Evolutionary conservation across 2,797 vertebrate genomes (phyloP), one percentile per base, ranked within the genome.

Genomic region (Psittacula derbiana): DNA sequence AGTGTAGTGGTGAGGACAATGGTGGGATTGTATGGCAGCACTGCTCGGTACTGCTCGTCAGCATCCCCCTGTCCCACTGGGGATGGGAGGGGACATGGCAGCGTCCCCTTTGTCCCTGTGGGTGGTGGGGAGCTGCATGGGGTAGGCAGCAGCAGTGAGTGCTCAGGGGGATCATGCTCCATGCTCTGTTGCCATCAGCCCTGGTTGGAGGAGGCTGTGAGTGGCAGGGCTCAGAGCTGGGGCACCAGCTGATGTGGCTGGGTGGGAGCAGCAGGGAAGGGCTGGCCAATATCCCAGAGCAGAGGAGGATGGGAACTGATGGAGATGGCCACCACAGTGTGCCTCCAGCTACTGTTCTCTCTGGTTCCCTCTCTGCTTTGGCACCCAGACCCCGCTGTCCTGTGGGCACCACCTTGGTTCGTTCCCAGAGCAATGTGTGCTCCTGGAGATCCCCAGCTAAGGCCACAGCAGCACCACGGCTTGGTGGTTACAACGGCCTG

Each of bases 171-270:
- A 4, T 15, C 2, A 0, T 24, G 33, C 20, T 58, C 57, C 52
- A 8, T 41, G 52, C 64, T 60, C 21, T 31, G 75, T 33, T 11
- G 21, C 24, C 50, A 3, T 31, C 9, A 15, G 18, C 11, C 24
- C 20, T 1, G 0, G 4, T 6, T 0, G 1, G 33, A 64, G 67
- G 14, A 36, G 33, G 23, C n/a, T 70, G 60, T 0, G 12, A 20
- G 55, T 6, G n/a, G 14, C 1, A 12, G 50, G 47, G 20, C 73
- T 85, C 3, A 0, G 76, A 31, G 67, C 55, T 12, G 33, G 60
- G 62, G 55, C 36, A 38, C 44, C 52, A 33, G 14, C 16, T 58
- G 55, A 2, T 1, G 4, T 0, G 14, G 18, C 33, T 1, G 1
- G 40, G 53, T 40, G 66, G 66, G 14, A 89, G n/a, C 52, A 24